Conservation (phyloP, 2,113 vertebrate genomes). For the Opisthocomus hoazin region DNA sequence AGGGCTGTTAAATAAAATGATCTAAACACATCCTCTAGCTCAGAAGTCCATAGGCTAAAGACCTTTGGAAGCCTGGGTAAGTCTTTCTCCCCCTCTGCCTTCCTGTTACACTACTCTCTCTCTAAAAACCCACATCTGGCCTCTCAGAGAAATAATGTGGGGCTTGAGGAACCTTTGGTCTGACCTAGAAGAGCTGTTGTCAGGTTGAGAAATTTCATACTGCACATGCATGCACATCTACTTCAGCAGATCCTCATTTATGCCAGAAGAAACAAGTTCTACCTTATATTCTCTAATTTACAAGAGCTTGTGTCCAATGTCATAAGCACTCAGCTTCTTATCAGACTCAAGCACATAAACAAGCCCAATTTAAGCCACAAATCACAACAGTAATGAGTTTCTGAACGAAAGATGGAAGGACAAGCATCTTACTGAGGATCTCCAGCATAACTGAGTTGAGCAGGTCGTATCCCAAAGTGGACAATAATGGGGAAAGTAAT, state of each 20-base stretch:
- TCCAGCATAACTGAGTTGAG: constrained; percentile 98
- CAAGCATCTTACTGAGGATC: constrained; percentile 93
- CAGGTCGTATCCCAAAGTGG: constrained; percentile 96
- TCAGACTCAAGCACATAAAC: not conserved
- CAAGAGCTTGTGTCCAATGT: not conserved
- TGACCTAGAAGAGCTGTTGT: not conserved
- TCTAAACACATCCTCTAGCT: not conserved
- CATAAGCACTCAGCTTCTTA: not conserved
- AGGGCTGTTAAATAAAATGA: not conserved
- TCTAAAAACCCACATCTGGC: fast-evolving
- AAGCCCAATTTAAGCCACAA: not conserved
- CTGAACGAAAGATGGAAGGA: constrained; percentile 33
- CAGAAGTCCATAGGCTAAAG: not conserved
- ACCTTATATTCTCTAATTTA: not conserved
- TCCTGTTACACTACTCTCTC: not conserved
- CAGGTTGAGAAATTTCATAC: not conserved
- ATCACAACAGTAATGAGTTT: not conserved
- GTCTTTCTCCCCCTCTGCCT: not conserved
- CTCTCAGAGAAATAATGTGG: fast-evolving
- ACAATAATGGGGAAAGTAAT: constrained; percentile 99
- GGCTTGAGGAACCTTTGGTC: not conserved
- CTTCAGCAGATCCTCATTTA: not conserved
- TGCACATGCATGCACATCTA: not conserved
- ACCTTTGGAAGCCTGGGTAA: not conserved
- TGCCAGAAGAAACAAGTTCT: not conserved